phyloP scores from a whole-genome alignment of 1,140 invertebrate species.

The Conus ventricosus region DNA sequence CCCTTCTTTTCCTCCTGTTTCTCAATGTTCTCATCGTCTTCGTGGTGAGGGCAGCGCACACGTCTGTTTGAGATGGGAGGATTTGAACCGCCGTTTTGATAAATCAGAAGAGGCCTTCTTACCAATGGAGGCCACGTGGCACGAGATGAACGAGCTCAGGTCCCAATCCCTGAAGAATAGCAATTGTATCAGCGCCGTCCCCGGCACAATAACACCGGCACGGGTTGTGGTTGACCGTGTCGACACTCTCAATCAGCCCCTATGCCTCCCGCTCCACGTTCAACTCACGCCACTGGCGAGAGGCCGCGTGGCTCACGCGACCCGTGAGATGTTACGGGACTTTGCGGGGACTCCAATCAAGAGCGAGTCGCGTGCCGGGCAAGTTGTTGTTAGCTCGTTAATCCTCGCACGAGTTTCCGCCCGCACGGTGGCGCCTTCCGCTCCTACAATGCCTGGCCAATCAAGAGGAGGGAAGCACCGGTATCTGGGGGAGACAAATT shows the following conservation, averaged over 20 bases:
- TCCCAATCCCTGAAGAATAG: not conserved
- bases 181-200: not conserved
- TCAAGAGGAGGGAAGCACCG: conserved; percentile 14
- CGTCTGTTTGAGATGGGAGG: too few species aligned
- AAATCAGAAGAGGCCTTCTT: not conserved
- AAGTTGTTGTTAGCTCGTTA: not conserved
- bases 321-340: conserved; percentile 32
- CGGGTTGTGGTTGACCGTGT: conserved; percentile 26
- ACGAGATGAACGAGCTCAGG: not conserved
- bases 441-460: not conserved
- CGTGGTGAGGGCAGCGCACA: not conserved
- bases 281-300: conserved; percentile 3
- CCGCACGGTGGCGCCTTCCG: conserved; percentile 26
- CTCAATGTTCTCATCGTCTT: not conserved
- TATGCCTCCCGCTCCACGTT: conserved; percentile 19
- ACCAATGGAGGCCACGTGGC: not conserved
- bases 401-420: conserved; percentile 25
- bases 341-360: conserved; percentile 19
- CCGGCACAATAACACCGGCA: conserved; percentile 14
- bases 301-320: conserved; percentile 39
- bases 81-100: not conserved
- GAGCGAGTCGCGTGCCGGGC: conserved; percentile 14
- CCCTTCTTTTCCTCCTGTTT: not conserved
- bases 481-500: conserved; percentile 36
- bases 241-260: conserved; percentile 17